Conservation (phyloP, 2,888 invertebrate genomes). For the Drosophila niveifrons region DNA sequence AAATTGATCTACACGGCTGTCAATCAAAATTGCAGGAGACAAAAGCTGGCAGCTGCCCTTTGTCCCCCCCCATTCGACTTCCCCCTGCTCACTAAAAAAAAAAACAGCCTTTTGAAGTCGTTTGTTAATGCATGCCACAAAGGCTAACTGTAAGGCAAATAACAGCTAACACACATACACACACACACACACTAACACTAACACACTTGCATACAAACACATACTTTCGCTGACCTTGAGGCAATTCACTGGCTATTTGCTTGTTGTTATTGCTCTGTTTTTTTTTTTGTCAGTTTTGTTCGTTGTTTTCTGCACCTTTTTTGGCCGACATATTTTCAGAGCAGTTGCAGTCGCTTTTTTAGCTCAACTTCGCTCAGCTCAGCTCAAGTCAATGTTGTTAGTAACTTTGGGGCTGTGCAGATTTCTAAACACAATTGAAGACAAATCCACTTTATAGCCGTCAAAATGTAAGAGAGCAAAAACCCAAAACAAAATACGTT, state of each 20-base stretch:
- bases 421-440: constrained; percentile 74
- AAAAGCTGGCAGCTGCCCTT: constrained; percentile 18
- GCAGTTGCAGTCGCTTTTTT: constrained; percentile 56
- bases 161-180: constrained; percentile 26
- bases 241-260: constrained; percentile 51
- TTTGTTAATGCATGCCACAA: constrained; percentile 52
- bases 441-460: constrained; percentile 77
- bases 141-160: constrained; percentile 49
- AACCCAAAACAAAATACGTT: constrained; percentile 50
- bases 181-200: constrained; percentile 32
- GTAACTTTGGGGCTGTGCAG: constrained; percentile 48
- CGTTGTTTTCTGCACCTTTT: constrained; percentile 49
- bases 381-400: constrained; percentile 15
- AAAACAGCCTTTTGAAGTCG: constrained; percentile 30
- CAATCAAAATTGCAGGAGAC: constrained; percentile 63
- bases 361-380: too few relatives aligned
- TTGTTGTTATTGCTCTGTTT: too few relatives aligned
- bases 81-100: constrained; percentile 10
- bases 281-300: background rate
- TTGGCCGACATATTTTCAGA: constrained; percentile 72
- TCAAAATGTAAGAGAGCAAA: constrained; percentile 52
- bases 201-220: constrained; percentile 18
- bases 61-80: background rate
- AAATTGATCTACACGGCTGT: constrained; percentile 72
- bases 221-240: constrained; percentile 83